A percentile compares a stretch with the other conserved stretches of the same genome.
Conservation (phyloP, 1,140 invertebrate species). For the Zaprionus kolodkinae region DNA sequence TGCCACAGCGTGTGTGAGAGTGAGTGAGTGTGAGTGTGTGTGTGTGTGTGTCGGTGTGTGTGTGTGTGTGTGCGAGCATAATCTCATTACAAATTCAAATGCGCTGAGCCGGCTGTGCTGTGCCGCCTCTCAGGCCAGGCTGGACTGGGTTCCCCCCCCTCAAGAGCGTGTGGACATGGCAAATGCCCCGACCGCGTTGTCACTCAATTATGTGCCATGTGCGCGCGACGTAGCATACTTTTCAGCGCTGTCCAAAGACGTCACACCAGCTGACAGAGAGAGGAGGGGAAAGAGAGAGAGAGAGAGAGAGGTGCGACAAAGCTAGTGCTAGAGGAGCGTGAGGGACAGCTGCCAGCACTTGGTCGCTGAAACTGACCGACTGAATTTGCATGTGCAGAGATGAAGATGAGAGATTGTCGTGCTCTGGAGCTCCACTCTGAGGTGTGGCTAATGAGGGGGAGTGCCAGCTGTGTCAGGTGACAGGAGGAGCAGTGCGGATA, state of each 20-base stretch:
- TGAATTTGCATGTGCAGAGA: neutral
- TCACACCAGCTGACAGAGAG: conserved; percentile 12
- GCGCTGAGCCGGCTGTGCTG: conserved; percentile 59
- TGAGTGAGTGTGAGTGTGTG: conserved; percentile 37
- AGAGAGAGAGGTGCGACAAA: neutral
- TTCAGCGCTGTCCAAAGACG: conserved; percentile 61
- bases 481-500: neutral
- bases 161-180: conserved; percentile 59
- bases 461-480: neutral
- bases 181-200: conserved; percentile 76
- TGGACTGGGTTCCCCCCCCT: neutral
- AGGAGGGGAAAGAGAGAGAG: neutral
- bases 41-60: conserved; percentile 23
- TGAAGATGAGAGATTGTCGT: neutral
- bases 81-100: conserved; percentile 82
- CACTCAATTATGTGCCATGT: conserved; percentile 80
- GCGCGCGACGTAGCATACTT: conserved; percentile 70
- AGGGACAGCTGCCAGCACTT: conserved; percentile 1
- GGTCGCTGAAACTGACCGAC: conserved; percentile 6
- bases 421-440: neutral
- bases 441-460: conserved; percentile 5
- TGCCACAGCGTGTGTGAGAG: conserved; percentile 4
- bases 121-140: conserved; percentile 1
- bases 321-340: neutral
- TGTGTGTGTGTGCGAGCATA: conserved; percentile 50